Conservation (phyloP, 30 jellyfish, hydroid and myxozoan species). For the Cassiopea xamachana region DNA sequence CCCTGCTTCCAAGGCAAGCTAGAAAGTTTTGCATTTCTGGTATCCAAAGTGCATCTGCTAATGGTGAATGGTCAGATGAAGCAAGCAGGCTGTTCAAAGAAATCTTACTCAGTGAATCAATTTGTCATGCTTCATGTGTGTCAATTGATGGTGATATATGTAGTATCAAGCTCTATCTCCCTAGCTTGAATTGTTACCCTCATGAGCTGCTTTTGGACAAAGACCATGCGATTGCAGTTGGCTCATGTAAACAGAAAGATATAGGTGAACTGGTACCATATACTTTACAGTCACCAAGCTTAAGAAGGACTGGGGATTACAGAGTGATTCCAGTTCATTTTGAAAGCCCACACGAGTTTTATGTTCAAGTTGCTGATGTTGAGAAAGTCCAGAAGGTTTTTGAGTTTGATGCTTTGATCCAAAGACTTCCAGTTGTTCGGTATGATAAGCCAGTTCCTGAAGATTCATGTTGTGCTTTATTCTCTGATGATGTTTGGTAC, state of each 20-base stretch:
- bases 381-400: constrained; percentile 31
- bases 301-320: background rate
- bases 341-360: constrained; percentile 48
- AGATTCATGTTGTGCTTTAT: constrained; percentile 60
- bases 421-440: background rate
- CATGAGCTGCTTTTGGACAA: constrained; percentile 32
- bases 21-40: constrained; percentile 57
- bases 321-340: constrained; percentile 58
- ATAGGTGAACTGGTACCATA: background rate
- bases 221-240: constrained; percentile 44
- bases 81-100: constrained; percentile 60
- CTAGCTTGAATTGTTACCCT: constrained; percentile 20
- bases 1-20: constrained; percentile 77
- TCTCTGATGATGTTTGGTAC: constrained; percentile 64
- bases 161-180: constrained; percentile 32
- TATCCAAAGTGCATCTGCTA: constrained; percentile 39
- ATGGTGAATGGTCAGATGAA: constrained; percentile 76
- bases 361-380: constrained; percentile 54
- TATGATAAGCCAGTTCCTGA: constrained; percentile 13
- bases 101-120: background rate
- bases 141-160: constrained; percentile 39
- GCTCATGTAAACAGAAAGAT: background rate
- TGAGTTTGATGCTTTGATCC: constrained; percentile 17
- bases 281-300: background rate
- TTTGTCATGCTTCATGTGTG: constrained; percentile 9